phyloP scores from a whole-genome alignment of 2,797 vertebrate genomes.

The Malurus splendens region DNA sequence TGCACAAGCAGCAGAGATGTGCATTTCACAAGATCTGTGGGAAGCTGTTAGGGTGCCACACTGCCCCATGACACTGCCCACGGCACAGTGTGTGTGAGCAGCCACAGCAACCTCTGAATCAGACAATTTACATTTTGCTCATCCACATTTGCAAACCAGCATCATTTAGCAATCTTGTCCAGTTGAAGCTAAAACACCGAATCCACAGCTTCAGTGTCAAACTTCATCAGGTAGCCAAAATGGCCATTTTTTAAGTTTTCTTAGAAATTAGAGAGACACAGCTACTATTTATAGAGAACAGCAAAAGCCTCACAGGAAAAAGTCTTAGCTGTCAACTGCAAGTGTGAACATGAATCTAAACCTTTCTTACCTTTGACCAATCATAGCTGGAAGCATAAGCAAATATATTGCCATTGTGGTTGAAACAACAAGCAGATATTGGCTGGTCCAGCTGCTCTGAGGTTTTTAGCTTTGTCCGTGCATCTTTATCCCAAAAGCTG shows the following conservation, averaged over 20 bases:
- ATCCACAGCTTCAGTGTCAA: neutral
- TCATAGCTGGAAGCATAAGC: slow-evolving; percentile 97
- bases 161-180: neutral
- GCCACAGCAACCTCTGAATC: neutral
- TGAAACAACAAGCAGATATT: slow-evolving; percentile 94
- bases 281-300: neutral
- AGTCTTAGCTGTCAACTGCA: neutral
- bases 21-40: neutral
- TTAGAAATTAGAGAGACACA: neutral
- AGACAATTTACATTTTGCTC: neutral
- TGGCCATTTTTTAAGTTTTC: neutral
- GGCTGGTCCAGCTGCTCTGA: slow-evolving; percentile 95
- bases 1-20: neutral
- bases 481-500: slow-evolving; percentile 99
- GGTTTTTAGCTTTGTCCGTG: slow-evolving; percentile 96
- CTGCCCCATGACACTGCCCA: neutral
- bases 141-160: neutral
- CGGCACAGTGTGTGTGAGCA: neutral
- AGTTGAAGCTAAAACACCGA: neutral
- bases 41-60: neutral
- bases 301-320: neutral
- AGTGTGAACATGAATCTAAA: fast-evolving
- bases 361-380: slow-evolving; percentile 92
- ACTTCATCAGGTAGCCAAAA: neutral
- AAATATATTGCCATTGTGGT: slow-evolving; percentile 96